Evolutionary conservation across 2,797 vertebrate species (phyloP), one percentile per base, ranked within the genome.

Genomic region (Rhyacichthys aspro): DNA sequence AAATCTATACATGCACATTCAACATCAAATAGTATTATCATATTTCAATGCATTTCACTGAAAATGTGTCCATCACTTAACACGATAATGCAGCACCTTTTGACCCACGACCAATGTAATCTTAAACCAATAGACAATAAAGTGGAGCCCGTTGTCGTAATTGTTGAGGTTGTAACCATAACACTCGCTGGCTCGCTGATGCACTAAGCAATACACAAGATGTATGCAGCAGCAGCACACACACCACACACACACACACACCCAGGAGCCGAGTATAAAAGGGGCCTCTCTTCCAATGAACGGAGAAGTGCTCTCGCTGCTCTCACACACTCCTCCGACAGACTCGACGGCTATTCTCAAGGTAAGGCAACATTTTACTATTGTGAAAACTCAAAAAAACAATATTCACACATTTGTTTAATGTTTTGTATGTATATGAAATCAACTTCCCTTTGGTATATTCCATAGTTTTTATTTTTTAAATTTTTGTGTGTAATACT

Each of bases 191-290:
- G 9, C 68, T 57, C 7, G 11, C 41, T 45, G 70, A 75, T 43
- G 57, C 72, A 64, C 59, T 0, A 37, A 66, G 60, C 42, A 57
- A 70, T 38, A 80, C 61, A 67, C 63, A 67, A 59, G 46, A 76
- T 55, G 56, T 63, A 64, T 55, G 47, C 50, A 15, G 52, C 43
- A 63, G n/a, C 74, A 47, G 58, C 54, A 61, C 70, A 83, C 73
- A 48, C 32, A 70, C 52, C 42, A 49, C 70, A 55, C 64, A 66
- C 65, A 67, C 62, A 63, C 54, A 60, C 54, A 72, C 76, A n/a
- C 50, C 41, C 76, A 75, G 62, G 70, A 81, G 86, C 76, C 43
- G 81, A 82, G 78, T 91, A 91, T 91, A 91, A 89, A 91, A 90
- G 86, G 79, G 82, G 65, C 79, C 62, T 85, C 82, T 78, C 86